Percentiles rank a stretch among this genome's conserved stretches.
phyloP scores from a whole-genome alignment of 2,888 invertebrate genomes.

The Allolobophora icterica region DNA sequence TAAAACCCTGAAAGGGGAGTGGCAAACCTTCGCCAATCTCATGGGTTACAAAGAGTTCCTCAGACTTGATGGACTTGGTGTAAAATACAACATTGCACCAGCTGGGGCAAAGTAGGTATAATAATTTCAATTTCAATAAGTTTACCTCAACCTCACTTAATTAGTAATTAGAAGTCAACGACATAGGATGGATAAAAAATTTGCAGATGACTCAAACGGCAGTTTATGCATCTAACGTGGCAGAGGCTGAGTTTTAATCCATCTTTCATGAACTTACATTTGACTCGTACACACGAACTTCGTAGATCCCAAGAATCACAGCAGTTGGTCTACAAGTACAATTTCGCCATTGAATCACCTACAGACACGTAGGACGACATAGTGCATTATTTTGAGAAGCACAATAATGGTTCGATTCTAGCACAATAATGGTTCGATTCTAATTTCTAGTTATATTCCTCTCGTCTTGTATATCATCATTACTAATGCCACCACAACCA shows the following conservation, averaged over 20 bases:
- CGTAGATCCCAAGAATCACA: background rate
- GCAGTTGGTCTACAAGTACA: too few relatives aligned
- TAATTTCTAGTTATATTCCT: too few relatives aligned
- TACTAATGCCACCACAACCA: too few relatives aligned
- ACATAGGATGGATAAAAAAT: background rate
- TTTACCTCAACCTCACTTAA: too few relatives aligned
- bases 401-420: too few relatives aligned
- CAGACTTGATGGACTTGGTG: constrained; percentile 53
- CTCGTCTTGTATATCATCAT: too few relatives aligned
- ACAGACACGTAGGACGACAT: too few relatives aligned
- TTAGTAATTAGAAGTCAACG: background rate
- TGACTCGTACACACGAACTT: background rate
- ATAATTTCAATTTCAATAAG: too few relatives aligned
- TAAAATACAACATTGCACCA: constrained; percentile 57
- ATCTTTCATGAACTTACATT: background rate
- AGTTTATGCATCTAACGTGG: background rate
- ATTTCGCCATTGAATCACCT: too few relatives aligned
- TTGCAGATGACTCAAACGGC: background rate
- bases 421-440: too few relatives aligned
- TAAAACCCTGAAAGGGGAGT: constrained; percentile 48
- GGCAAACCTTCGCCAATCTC: constrained; percentile 55
- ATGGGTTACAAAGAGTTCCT: constrained; percentile 56
- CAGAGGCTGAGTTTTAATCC: background rate
- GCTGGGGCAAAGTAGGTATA: constrained; percentile 56
- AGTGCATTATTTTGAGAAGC: too few relatives aligned